Percentiles rank a stretch among this genome's conserved stretches.
These are phyloP conservation scores for Dysdera silvatica DNA, from an alignment of 1,140 invertebrate genomes.

Conservation along the genomic window DNA sequence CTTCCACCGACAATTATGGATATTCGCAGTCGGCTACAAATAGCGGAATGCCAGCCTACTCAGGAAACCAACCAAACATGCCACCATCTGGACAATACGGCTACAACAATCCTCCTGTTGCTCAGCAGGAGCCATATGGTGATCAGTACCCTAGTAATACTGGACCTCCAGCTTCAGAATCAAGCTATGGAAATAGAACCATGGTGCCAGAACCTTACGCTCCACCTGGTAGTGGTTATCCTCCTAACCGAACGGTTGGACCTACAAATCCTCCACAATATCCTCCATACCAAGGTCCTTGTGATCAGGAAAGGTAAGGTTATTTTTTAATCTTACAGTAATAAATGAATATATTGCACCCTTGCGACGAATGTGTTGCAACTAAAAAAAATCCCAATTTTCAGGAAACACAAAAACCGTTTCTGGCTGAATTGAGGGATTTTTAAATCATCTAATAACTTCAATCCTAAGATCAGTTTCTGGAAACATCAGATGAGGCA, in stretches of 20 bases:
- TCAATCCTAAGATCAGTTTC: too few relatives aligned
- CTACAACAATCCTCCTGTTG: constrained; percentile 7
- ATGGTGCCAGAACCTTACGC: constrained; percentile 26
- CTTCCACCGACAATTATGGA: constrained; percentile 6
- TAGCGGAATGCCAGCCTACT: constrained; percentile 16
- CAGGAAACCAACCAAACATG: constrained; percentile 17
- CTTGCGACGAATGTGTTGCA: too few relatives aligned
- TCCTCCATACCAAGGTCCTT: constrained; percentile 21
- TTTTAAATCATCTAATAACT: neutral
- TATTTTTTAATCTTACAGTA: neutral
- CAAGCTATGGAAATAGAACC: constrained; percentile 9
- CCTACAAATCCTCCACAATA: constrained; percentile 1
- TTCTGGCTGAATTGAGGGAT: neutral
- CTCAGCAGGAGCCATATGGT: constrained; percentile 19
- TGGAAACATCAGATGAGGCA: too few relatives aligned
- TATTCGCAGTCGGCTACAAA: constrained; percentile 16
- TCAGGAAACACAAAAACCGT: neutral
- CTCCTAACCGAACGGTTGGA: constrained; percentile 25
- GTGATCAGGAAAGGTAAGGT: constrained; percentile 25
- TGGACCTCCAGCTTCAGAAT: constrained; percentile 19
- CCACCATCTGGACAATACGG: constrained; percentile 12
- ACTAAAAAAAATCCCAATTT: neutral
- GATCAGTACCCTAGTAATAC: constrained; percentile 25
- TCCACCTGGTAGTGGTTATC: constrained; percentile 24
- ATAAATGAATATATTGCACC: too few relatives aligned